A percentile compares a stretch with the other conserved stretches of the same genome.
Evolutionary conservation across 2,888 invertebrate genomes (phyloP).

Genomic region (Lasioglossum pauxillum): DNA sequence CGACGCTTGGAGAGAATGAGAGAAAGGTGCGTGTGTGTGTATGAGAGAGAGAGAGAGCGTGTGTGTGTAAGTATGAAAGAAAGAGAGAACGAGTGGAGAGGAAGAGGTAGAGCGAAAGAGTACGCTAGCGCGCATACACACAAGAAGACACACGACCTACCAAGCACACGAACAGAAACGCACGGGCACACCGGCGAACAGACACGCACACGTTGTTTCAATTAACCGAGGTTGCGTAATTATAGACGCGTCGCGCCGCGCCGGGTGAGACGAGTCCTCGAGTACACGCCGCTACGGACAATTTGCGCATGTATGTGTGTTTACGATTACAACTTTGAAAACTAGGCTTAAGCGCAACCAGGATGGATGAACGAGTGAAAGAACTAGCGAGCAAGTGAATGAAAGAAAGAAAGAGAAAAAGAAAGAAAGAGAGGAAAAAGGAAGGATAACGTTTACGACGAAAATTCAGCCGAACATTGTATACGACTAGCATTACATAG

Average conservation of each 20-base stretch:
- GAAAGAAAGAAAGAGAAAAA: neutral
- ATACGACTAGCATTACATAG: slow-evolving; percentile 84
- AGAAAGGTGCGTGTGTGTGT: neutral
- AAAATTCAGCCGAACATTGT: slow-evolving; percentile 83
- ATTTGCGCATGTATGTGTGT: slow-evolving; percentile 82
- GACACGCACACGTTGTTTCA: slow-evolving; percentile 51
- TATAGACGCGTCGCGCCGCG: slow-evolving; percentile 41
- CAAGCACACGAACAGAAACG: neutral
- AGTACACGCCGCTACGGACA: slow-evolving; percentile 50
- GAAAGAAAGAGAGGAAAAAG: neutral
- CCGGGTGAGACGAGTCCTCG: slow-evolving; percentile 27
- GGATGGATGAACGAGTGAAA: neutral
- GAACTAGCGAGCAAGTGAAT: neutral
- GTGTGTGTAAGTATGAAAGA: neutral
- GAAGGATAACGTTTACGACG: slow-evolving; percentile 11
- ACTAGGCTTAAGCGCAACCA: neutral
- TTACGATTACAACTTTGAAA: slow-evolving; percentile 73
- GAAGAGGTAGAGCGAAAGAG: neutral
- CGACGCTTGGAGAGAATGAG: neutral
- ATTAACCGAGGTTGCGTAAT: slow-evolving; percentile 56
- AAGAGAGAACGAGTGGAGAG: neutral
- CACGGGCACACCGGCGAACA: slow-evolving; percentile 14
- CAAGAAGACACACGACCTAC: neutral
- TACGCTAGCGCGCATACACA: neutral
- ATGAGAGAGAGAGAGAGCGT: neutral